Percentiles rank a stretch among this genome's conserved stretches.
Evolutionary conservation across 2,888 invertebrate genomes (phyloP).

Genomic region (Stenodera caucasica): DNA sequence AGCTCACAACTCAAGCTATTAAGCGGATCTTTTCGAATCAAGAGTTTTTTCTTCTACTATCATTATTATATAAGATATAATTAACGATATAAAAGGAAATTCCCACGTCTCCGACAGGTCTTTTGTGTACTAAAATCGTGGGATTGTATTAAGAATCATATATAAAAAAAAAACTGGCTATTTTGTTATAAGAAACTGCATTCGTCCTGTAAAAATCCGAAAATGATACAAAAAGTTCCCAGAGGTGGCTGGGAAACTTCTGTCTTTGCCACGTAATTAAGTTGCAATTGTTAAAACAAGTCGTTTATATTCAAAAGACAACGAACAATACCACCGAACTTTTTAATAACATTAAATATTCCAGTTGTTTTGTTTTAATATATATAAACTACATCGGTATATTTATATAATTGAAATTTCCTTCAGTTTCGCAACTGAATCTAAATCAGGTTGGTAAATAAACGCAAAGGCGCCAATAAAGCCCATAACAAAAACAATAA

Average conservation of each 20-base stretch:
- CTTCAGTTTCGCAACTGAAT: slow-evolving; percentile 12
- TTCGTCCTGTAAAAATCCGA: too few species aligned
- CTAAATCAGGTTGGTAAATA: slow-evolving; percentile 19
- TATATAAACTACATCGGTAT: not conserved
- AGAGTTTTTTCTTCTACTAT: not conserved
- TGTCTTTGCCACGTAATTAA: slow-evolving; percentile 5
- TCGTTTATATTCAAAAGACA: slow-evolving; percentile 1
- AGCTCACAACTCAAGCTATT: not conserved
- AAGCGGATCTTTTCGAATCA: not conserved
- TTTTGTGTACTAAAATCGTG: not conserved
- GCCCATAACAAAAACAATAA: slow-evolving; percentile 9
- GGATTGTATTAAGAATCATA: too few species aligned
- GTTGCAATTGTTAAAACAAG: slow-evolving; percentile 1
- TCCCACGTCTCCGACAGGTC: not conserved
- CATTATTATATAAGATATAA: slow-evolving; percentile 1
- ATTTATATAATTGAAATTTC: slow-evolving; percentile 1
- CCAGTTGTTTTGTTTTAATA: not conserved
- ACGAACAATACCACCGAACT: not conserved
- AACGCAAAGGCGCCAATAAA: slow-evolving; percentile 10
- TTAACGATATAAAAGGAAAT: slow-evolving; percentile 1
- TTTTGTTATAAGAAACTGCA: too few species aligned
- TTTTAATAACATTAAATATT: slow-evolving; percentile 6
- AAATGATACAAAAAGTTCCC: not conserved
- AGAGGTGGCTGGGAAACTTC: too few species aligned
- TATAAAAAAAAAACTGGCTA: too few species aligned